Evolutionary conservation across 1,140 invertebrate genomes (phyloP), one percentile per base, ranked within the genome.

Genomic region (Antheraea mylitta): DNA sequence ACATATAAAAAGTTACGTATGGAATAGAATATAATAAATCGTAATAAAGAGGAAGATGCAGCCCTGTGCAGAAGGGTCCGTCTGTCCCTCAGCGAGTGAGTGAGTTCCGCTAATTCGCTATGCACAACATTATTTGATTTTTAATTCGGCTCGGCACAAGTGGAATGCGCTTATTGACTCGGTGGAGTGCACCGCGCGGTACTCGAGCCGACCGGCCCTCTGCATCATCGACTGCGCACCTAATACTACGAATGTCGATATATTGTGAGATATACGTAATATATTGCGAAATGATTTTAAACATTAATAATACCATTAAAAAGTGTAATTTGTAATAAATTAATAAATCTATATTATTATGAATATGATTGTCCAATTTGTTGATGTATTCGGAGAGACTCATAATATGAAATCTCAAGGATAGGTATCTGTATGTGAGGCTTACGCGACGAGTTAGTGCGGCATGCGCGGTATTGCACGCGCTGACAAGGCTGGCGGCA

Each of bases 81-180:
- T 53, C 45, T 53, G 45, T 53, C 45, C 16, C 45, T 53, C 16
- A n/a, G 16, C 5, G 11, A 53, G 45, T 53, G 45, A 53, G 45
- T 53, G 45, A 53, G 59, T 36, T 61, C 61, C 58, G 48, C 73
- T 86, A 86, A 89, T 87, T 85, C 81, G 84, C 76, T 80, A 77
- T 78, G 81, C 86, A 85, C 85, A 82, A 82, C 85, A 87, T 89
- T 90, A 88, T 90, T 90, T 89, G 85, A 90, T 90, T 88, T 90
- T 87, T 86, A 89, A 90, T 90, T 90, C 68, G 77, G 66, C 76
- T 69, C 84, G 82, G 76, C 82, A 77, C 82, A 76, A 70, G 65
- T 66, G 83, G 85, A 83, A 83, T 86, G 81, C 72, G 76, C 81
- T 86, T 85, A 87, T 86, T 83, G 83, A 84, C 67, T 85, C 67